Evolutionary conservation across 2,888 invertebrate species (phyloP), one percentile per base, ranked within the genome.

Genomic region (Tachystola acroxantha): DNA sequence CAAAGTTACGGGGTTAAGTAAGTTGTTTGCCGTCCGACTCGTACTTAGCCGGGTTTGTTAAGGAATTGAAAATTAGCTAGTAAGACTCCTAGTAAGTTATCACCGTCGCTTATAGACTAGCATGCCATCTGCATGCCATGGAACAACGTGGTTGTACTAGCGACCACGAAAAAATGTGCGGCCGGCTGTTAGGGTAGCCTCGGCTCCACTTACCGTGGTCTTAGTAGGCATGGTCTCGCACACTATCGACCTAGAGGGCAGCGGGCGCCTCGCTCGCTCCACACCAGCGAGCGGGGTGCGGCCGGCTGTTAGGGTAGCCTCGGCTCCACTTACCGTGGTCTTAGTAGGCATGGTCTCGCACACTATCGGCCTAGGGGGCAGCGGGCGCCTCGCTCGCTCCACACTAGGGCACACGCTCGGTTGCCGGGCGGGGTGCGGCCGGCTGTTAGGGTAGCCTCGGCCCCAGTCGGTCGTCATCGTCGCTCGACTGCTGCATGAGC

Each of bases 321-420:
- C 16, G 16, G 16, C 16, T 16, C 6, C 6, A 65, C 78, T 70
- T 26, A 81, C 81, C 16, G 61, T 66, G 11, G 74, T 68, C 42
- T 80, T 82, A 9, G 61, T 62, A 1, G 79, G 81, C 13, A 72
- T 48, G 0, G 55, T 49, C 1, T 58, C 65, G 32, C 69, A 68
- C 1, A 61, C 52, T 0, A 51, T 57, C 0, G 82, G 84, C 1
- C 77, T 48, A 0, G 78, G 81, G 2, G 80, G 84, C 1, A 80
- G 50, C 0, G 80, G 82, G 2, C 78, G 61, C 5, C 70, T 48
- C 27, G 67, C 51, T 36, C 58, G 33, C 32, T 47, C 45, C 7
- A 19, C 39, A 30, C 36, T 44, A 42, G 36, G 34, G 38, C 41
- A 31, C 36, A 41, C 39, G 50, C 43, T 58, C 54, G 40, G 40